Evolutionary conservation across 2,113 vertebrate species (phyloP).

Genomic region (Phycodurus eques): DNA sequence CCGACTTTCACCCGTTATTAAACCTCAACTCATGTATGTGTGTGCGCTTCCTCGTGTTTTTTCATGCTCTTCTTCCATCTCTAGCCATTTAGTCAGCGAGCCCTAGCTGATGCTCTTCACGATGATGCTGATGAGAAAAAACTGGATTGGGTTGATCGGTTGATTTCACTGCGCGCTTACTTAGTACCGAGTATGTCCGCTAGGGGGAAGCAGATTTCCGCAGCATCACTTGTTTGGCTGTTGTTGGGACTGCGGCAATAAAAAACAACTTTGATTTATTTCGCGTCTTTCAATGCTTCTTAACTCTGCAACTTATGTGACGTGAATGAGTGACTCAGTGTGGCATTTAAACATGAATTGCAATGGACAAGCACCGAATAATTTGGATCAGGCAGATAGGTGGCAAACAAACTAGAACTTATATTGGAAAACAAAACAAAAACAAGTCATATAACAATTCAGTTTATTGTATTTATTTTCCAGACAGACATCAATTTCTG

Average conservation of each 20-base stretch:
- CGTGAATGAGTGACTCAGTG: not conserved
- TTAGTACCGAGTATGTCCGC: conserved; percentile 38
- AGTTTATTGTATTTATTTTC: conserved; percentile 94
- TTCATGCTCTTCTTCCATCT: conserved; percentile 43
- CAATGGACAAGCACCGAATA: not conserved
- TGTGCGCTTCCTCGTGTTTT: conserved; percentile 17
- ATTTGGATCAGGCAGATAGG: not conserved
- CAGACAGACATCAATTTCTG: conserved; percentile 99
- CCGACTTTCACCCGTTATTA: not conserved
- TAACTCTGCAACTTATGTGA: not conserved
- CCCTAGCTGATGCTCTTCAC: conserved; percentile 46
- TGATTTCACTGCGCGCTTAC: conserved; percentile 1
- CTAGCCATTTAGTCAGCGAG: conserved; percentile 27
- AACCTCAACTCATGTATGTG: not conserved
- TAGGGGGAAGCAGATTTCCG: conserved; percentile 64
- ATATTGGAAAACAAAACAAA: not conserved
- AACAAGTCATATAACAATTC: conserved; percentile 80
- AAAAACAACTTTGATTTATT: not conserved
- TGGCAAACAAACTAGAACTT: not conserved
- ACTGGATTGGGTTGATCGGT: not conserved
- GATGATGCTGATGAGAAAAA: conserved; percentile 29
- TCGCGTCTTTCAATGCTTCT: not conserved
- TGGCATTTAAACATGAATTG: not conserved
- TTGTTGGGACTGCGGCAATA: conserved; percentile 6
- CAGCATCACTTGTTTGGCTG: conserved; percentile 21